A percentile compares a stretch with the other conserved stretches of the same genome.
These are phyloP conservation scores for Germaria angustata DNA, from an alignment of 2,888 invertebrate genomes.

Conservation along the genomic window DNA sequence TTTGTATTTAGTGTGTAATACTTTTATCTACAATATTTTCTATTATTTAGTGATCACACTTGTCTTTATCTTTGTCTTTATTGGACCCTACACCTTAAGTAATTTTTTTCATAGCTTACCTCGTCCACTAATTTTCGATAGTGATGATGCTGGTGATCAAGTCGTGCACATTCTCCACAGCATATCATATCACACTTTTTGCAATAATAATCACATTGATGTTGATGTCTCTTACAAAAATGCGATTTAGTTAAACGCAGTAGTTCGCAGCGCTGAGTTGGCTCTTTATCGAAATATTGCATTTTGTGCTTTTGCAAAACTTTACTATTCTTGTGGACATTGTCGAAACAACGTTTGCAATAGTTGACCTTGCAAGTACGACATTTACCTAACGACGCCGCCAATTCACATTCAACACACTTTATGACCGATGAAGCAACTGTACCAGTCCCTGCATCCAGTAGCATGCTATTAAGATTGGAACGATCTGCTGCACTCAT, in stretches of 20 bases:
- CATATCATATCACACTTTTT: constrained; percentile 66
- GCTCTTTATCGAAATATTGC: constrained; percentile 52
- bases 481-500: constrained; percentile 23
- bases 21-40: too few relatives aligned
- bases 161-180: constrained; percentile 70
- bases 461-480: background rate
- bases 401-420: constrained; percentile 74
- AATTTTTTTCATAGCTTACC: constrained; percentile 67
- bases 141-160: constrained; percentile 70
- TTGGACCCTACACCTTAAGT: too few relatives aligned
- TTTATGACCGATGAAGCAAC: constrained; percentile 62
- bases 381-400: constrained; percentile 71
- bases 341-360: constrained; percentile 74
- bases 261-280: constrained; percentile 17
- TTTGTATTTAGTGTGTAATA: too few relatives aligned
- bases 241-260: constrained; percentile 65
- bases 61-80: too few relatives aligned
- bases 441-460: background rate
- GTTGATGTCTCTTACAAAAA: constrained; percentile 70
- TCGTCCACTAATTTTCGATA: constrained; percentile 62
- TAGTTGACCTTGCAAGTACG: constrained; percentile 74
- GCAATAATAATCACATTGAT: constrained; percentile 70
- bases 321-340: constrained; percentile 74
- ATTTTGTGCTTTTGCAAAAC: constrained; percentile 73
- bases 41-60: too few relatives aligned